A percentile compares a stretch with the other conserved stretches of the same genome.
Evolutionary conservation across 30 jellyfish, hydroid and myxozoan species (phyloP).

Genomic region (Sanderia malayensis): DNA sequence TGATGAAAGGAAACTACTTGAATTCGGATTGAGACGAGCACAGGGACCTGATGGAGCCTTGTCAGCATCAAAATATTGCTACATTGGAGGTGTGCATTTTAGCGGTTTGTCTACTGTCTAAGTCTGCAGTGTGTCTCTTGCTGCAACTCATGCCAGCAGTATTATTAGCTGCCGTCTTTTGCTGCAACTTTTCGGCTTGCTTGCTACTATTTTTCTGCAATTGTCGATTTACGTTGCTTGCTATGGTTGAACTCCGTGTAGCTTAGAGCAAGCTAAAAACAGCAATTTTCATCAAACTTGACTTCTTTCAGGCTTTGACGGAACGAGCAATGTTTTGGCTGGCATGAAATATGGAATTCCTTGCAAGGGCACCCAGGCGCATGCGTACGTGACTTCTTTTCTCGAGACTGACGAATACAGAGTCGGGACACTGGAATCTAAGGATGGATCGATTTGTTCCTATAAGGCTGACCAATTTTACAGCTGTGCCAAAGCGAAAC

Average conservation of each 20-base stretch:
- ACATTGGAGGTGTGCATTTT: constrained; percentile 97
- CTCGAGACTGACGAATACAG: constrained; percentile 38
- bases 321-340: constrained; percentile 95
- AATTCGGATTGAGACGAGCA: constrained; percentile 97
- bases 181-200: no score
- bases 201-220: no score
- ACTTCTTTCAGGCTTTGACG: constrained; percentile 81
- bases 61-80: constrained; percentile 91
- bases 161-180: no score
- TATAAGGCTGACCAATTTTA: constrained; percentile 31
- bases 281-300: no score
- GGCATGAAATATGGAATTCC: constrained; percentile 90
- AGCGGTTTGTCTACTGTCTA: no score
- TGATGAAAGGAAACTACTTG: constrained; percentile 62
- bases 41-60: constrained; percentile 99
- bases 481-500: constrained; percentile 60
- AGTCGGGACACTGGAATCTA: constrained; percentile 24
- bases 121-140: no score
- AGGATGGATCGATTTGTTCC: no score
- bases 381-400: constrained; percentile 94
- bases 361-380: constrained; percentile 96
- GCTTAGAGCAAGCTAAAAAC: no score
- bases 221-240: no score
- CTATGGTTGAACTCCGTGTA: no score
- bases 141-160: no score